Base-by-base conservation (phyloP, 2,113 vertebrate species). In the Axis porcinus region DNA sequence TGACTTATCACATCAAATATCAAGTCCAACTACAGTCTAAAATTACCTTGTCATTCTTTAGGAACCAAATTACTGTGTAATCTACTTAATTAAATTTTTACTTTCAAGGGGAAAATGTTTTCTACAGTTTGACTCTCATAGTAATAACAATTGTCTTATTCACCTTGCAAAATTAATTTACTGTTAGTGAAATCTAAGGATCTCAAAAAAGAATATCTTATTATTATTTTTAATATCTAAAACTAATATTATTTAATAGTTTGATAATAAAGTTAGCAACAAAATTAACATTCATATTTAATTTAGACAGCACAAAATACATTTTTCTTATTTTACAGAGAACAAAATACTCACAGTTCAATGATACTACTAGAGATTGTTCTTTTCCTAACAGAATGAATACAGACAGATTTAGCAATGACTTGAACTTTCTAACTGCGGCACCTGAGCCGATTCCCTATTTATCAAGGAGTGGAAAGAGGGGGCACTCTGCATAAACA, bases 381-480 rank as follows among this genome's bases (percentile, higher is more conserved):
- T 70, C 93, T 98, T 91, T 92, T 86, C 89, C 40, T 91, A 78
- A 47, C 55, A 47, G 91, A 89, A 70, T 62, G 89, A 89, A 27
- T 86, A 67, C 0, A 58, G 94, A 98, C 0, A 58, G 94, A 98
- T 96, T 97, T 55, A 90, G 92, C 28, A 23, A 74, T 45, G 84
- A 52, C 87, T 93, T 90, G 30, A 83, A 85, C 96, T 88, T 88
- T 93, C 50, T 98, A 97, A 97, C 97, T 98, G 98, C 33, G 99
- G 97, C 85, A 74, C 91, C 89, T 33, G 70, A 97, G 93, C 93
- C 90, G 98, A 98, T 97, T 97, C 97, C 87, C 97, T 98, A 98
- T 98, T 99, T 99, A 99, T 99, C 98, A 97, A 98, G 13, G 33
- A 11, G 7, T 50, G 8, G 14, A 45, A 30, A n/a, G 25, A 27